A percentile compares a stretch with the other conserved stretches of the same genome.
phyloP scores from a whole-genome alignment of 2,797 vertebrate species.

The Semaprochilodus insignis region DNA sequence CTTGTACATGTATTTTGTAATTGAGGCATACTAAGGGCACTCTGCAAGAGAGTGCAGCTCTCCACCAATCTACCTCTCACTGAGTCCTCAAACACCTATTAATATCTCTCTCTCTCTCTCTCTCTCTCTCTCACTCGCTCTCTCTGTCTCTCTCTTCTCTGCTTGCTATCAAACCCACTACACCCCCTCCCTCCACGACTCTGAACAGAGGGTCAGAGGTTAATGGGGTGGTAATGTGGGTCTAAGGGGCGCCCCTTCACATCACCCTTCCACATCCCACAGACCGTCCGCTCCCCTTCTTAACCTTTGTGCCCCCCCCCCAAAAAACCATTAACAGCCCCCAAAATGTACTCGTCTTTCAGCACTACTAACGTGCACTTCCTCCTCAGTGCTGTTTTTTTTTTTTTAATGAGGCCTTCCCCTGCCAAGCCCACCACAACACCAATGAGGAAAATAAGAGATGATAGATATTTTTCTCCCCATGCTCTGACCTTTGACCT shows the following conservation, averaged over 20 bases:
- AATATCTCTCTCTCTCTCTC: too few species aligned
- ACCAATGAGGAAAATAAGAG: constrained; percentile 34
- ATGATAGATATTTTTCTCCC: constrained; percentile 40
- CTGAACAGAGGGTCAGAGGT: constrained; percentile 76
- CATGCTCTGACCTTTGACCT: constrained; percentile 38
- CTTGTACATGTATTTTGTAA: too few species aligned
- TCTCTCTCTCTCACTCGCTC: not conserved
- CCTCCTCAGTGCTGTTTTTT: constrained; percentile 49
- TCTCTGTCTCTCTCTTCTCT: not conserved
- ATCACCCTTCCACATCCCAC: not conserved
- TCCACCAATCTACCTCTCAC: too few species aligned
- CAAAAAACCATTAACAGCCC: constrained; percentile 27
- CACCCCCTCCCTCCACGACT: constrained; percentile 65
- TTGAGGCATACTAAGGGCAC: too few species aligned
- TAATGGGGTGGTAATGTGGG: constrained; percentile 82
- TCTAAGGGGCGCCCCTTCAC: constrained; percentile 43
- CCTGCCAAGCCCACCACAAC: constrained; percentile 4
- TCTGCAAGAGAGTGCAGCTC: too few species aligned
- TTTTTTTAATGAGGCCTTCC: constrained; percentile 47
- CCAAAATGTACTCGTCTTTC: constrained; percentile 42
- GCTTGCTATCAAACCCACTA: constrained; percentile 66
- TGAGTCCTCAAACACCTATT: too few species aligned
- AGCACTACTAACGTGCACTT: constrained; percentile 42
- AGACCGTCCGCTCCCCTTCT: not conserved
- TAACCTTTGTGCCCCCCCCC: not conserved